phyloP scores from a whole-genome alignment of 1,140 invertebrate genomes.

The Panagrolaimus sp. region DNA sequence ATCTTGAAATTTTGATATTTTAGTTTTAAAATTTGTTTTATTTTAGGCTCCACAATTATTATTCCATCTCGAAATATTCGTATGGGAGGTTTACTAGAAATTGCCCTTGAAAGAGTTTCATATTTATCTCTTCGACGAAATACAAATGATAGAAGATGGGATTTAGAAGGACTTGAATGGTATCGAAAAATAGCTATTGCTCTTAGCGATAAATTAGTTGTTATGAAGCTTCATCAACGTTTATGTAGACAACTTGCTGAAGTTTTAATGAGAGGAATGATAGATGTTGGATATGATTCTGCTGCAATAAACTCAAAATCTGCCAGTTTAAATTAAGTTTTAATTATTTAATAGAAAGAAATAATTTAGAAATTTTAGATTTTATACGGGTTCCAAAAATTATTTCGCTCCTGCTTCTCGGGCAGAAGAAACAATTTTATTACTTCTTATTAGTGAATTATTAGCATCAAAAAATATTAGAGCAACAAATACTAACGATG shows the following conservation, averaged over 20 bases:
- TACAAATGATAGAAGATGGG: constrained; percentile 25
- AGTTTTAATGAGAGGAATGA: constrained; percentile 27
- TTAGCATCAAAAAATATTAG: constrained; percentile 24
- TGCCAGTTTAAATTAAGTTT: constrained; percentile 11
- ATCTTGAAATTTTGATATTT: too few species aligned
- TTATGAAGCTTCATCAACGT: constrained; percentile 33
- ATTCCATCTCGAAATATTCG: too few species aligned
- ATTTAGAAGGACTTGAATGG: constrained; percentile 28
- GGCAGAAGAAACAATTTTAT: constrained; percentile 33
- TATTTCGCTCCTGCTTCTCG: constrained; percentile 32
- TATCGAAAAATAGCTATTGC: constrained; percentile 32
- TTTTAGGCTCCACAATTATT: background rate
- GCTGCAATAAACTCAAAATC: constrained; percentile 28
- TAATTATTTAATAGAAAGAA: too few species aligned
- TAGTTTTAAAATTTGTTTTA: too few species aligned
- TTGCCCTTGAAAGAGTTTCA: constrained; percentile 29
- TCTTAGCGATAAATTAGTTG: constrained; percentile 33
- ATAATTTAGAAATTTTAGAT: constrained; percentile 11
- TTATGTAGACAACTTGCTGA: constrained; percentile 36
- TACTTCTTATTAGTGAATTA: constrained; percentile 38
- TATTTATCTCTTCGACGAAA: constrained; percentile 21
- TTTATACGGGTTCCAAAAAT: constrained; percentile 39
- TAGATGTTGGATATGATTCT: constrained; percentile 28
- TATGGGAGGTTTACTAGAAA: constrained; percentile 20
- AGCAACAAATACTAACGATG: constrained; percentile 2